Base-by-base conservation (phyloP, 2,888 invertebrate genomes). In the Tetranychus piercei region DNA sequence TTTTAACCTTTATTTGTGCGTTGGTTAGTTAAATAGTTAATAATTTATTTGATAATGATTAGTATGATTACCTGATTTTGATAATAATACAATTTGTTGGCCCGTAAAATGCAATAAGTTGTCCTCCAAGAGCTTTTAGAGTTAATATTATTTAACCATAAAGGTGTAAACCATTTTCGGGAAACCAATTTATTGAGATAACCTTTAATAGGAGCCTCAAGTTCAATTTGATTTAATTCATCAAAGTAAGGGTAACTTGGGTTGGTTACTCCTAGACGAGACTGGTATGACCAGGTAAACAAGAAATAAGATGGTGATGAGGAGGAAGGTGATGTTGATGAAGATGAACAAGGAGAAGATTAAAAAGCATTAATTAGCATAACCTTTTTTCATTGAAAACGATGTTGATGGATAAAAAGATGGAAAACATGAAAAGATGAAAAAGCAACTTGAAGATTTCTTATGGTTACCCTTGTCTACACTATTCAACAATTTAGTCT, bases 71-170 rank as follows among this genome's bases (percentile, higher is more conserved):
- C 55, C 55, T 55, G 55, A 55, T 55, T 55, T 15, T 55, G 55
- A 55, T 55, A 55, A 55, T 55, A 55, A 55, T 55, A 55, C 55
- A 55, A 55, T 55, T 55, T 55, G 55, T 55, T 55, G 55, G 55
- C 55, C 55, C 55, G 55, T 55, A 55, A 55, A 55, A 55, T 55
- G 55, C 55, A 55, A 55, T 55, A 55, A 55, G 11, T 55, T 55
- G 55, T 55, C 55, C 55, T 55, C 55, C 55, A 55, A 55, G 55
- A 55, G 55, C 55, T 7, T 55, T 55, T 55, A 15, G 55, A 55
- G 55, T 55, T 55, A 55, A 55, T 55, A 55, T 15, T 55, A 55
- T 55, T 55, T 55, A 55, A 55, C 55, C 55, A 55, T 55, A 55
- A 55, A 55, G 55, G 55, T 55, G 55, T 55, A 55, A 55, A 55